Base-by-base conservation (phyloP, 2,797 vertebrate genomes). In the Myotis vivesi region DNA sequence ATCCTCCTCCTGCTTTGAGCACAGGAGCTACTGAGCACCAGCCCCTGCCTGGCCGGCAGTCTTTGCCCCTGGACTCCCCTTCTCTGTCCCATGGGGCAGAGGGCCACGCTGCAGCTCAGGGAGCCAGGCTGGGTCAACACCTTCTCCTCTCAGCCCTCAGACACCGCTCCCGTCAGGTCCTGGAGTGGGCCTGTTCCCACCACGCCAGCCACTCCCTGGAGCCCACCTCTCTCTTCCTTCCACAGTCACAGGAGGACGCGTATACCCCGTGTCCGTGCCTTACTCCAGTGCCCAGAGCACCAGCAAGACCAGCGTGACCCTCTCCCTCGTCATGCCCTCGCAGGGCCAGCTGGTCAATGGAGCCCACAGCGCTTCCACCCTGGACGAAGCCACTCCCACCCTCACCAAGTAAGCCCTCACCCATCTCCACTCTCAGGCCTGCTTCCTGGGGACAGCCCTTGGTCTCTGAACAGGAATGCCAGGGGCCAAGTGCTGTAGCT, bases 321-420 rank as follows among this genome's bases (percentile, higher is more conserved):
- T 99, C 28, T 99, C 99, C 6, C 98, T 99, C 95, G 99, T 99
- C 91, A 99, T 99, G 99, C 99, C 99, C 85, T 99, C 99, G 8
- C 99, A 99, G 92, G 98, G 99, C 57, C 99, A 99, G 75, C 99
- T 99, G 98, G 99, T 99, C 97, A 99, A 99, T 0, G 99, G 99
- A 62, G 99, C 99, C 95, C 99, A 99, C 98, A 99, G 99, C 0
- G 99, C 99, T 25, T 99, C 99, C 87, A 99, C 99, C 6, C 97
- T 99, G 98, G 99, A 99, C 57, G 99, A 99, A 97, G 99, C 99
- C 71, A 99, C 99, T 0, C 99, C 99, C 44, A 99, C 99, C 0
- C 99, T 99, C 46, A 98, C 98, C 75, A 98, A 98, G 98, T 98
- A 98, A 98, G 95, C 87, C 23, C 66, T 16, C 28, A 0, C 5